Evolutionary conservation across 2,888 invertebrate genomes (phyloP), one percentile per base, ranked within the genome.

Genomic region (Cerastis rubricosa): DNA sequence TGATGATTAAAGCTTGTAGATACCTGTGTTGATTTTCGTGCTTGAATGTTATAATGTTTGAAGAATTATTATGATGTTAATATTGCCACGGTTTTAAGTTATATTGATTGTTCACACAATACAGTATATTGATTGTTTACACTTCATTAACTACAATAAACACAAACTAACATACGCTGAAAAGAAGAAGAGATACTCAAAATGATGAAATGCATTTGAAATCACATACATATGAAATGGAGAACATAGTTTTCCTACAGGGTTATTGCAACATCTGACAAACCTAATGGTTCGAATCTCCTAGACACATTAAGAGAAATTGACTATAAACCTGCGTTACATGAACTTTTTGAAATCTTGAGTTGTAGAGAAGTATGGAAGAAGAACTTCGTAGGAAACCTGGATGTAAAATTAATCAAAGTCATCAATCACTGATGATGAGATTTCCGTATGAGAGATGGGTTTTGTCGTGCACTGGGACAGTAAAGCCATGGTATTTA

Each of bases 11-110:
- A 51, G 45, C 47, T 71, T 61, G 65, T 29, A 40, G 25, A 51
- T 66, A 66, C 61, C 45, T 47, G 65, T 57, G 70, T 71, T 22
- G 49, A 51, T 25, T 49, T 17, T 75, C 51, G 65, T 81, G 76
- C 51, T 75, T 40, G 43, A 35, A 65, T 61, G 29, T 81, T 25
- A 35, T 72, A 72, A 49, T 70, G 22, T 68, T 35, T 79, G 43
- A 5, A n/a, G 54, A 47, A 57, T 47, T 68, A 70, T 79, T 73
- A 63, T 40, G 14, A 63, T 76, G 43, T 17, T 71, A 51, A 29
- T 63, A 47, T 73, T 64, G 54, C 12, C 6, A 71, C 40, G 40
- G 25, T 63, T 77, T 29, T 14, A 73, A 63, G n/a, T 77, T 47
- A 2, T 63, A 25, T 54, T n/a, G 35, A 72, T 72, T 61, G 35